Evolutionary conservation across 2,113 vertebrate species (phyloP).

Genomic region (Dromiciops gliroides): DNA sequence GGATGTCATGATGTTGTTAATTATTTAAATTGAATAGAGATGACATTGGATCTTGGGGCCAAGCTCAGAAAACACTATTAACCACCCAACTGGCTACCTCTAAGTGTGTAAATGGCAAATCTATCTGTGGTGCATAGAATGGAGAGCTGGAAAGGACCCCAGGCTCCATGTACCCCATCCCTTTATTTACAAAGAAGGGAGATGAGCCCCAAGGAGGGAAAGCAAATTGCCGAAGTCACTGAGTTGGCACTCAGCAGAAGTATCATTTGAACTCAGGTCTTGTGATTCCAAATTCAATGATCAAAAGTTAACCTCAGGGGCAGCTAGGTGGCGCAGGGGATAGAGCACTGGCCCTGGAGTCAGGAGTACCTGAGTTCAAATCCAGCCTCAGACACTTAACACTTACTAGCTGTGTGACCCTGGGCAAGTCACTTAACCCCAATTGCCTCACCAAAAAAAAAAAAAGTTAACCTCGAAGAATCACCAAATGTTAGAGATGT

Average conservation of each 20-base stretch:
- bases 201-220: neutral
- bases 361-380: no score
- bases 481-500: neutral
- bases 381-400: no score
- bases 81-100: neutral
- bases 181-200: neutral
- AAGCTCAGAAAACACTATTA: neutral
- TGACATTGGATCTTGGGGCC: neutral
- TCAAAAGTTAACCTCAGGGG: neutral
- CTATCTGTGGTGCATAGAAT: neutral
- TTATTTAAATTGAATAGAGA: neutral
- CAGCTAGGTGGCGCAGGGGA: no score
- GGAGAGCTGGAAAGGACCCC: neutral
- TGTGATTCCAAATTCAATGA: neutral
- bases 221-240: neutral
- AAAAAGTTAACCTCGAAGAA: neutral
- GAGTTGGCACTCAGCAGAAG: neutral
- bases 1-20: neutral
- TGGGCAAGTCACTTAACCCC: no score
- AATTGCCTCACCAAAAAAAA: no score
- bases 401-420: no score
- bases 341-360: no score
- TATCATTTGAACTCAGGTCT: neutral
- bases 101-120: neutral
- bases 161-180: neutral